These are phyloP conservation scores for Ptychochromis oligacanthus DNA, from an alignment of 2,113 vertebrate species.

Conservation along the genomic window DNA sequence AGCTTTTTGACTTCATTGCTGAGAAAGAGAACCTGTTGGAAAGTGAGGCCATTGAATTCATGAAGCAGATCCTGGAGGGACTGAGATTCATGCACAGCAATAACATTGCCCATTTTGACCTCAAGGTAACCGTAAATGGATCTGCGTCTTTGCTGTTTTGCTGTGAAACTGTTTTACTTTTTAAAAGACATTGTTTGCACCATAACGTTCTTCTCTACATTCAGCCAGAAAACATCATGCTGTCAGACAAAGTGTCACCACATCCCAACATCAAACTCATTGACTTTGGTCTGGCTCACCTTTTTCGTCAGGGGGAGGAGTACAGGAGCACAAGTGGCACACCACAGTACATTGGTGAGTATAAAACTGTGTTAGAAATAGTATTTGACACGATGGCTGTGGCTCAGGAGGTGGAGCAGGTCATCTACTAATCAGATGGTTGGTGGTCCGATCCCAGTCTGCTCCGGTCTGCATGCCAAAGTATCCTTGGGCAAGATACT, in stretches of 20 bases:
- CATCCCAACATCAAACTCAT: slow-evolving; percentile 82
- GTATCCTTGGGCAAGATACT: too few relatives aligned
- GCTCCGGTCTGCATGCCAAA: too few relatives aligned
- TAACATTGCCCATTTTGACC: slow-evolving; percentile 81
- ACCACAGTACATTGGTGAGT: slow-evolving; percentile 87
- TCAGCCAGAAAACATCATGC: slow-evolving; percentile 85
- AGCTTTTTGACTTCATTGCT: slow-evolving; percentile 87
- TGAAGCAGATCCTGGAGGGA: slow-evolving; percentile 81
- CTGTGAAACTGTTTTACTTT: too few relatives aligned
- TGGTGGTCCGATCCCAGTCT: too few relatives aligned
- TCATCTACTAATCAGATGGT: too few relatives aligned
- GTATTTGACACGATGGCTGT: not conserved
- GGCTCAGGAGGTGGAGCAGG: too few relatives aligned
- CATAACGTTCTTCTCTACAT: slow-evolving; percentile 21
- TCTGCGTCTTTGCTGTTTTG: not conserved
- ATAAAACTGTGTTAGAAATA: not conserved
- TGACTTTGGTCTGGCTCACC: slow-evolving; percentile 82
- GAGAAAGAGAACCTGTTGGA: slow-evolving; percentile 83
- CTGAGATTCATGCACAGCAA: slow-evolving; percentile 77
- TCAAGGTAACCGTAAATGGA: slow-evolving; percentile 69
- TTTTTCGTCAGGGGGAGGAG: slow-evolving; percentile 71
- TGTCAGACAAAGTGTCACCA: slow-evolving; percentile 75
- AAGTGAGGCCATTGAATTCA: slow-evolving; percentile 81
- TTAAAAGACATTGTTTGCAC: not conserved
- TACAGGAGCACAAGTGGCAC: slow-evolving; percentile 84